Evolutionary conservation across 2,797 vertebrate genomes (phyloP).

Genomic region (Hydrolagus colliei): DNA sequence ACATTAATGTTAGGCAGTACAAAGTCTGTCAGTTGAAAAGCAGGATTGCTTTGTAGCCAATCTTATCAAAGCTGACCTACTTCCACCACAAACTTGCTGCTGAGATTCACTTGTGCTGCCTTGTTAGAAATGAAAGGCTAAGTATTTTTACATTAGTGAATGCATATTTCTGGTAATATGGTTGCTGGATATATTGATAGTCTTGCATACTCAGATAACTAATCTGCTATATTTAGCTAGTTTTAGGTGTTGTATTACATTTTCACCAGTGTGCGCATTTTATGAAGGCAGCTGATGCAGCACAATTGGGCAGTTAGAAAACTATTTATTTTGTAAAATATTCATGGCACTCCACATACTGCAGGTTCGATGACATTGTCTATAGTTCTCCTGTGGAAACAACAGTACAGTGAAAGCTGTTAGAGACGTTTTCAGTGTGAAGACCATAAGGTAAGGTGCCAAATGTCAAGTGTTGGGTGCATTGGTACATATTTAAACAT

Average conservation of each 20-base stretch:
- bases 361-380: not conserved
- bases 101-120: not conserved
- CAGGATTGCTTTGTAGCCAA: constrained; percentile 42
- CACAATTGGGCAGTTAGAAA: not conserved
- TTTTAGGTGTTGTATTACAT: not conserved
- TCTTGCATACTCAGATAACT: not conserved
- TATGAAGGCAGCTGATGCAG: not conserved
- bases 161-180: not conserved
- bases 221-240: not conserved
- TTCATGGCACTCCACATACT: not conserved
- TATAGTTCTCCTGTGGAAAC: not conserved
- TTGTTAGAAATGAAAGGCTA: not conserved
- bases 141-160: not conserved
- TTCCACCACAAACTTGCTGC: not conserved
- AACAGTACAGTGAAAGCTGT: not conserved
- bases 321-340: not conserved
- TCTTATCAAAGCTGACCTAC: constrained; percentile 35
- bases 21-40: constrained; percentile 34
- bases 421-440: not conserved
- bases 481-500: constrained; percentile 40
- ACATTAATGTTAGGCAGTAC: constrained; percentile 23
- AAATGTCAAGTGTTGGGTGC: constrained; percentile 38
- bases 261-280: not conserved
- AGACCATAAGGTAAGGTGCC: not conserved
- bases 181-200: not conserved